phyloP scores from a whole-genome alignment of 1,140 invertebrate species.

The Hormaphis cornu region DNA sequence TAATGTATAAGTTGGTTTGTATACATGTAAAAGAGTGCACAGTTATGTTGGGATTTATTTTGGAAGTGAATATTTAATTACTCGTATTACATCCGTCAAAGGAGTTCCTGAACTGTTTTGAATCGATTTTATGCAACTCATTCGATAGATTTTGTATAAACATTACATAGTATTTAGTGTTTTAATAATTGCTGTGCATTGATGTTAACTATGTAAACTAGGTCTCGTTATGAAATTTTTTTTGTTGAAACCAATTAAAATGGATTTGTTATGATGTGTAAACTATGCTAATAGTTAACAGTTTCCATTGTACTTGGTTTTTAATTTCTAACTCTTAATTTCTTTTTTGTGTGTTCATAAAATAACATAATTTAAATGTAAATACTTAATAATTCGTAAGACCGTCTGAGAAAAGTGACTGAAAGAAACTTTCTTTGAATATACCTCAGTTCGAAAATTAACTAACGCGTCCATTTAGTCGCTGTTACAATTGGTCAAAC shows the following conservation, averaged over 20 bases:
- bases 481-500: conserved; percentile 3
- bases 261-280: neutral
- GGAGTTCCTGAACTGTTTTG: conserved; percentile 20
- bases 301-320: conserved; percentile 17
- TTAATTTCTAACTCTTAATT: conserved; percentile 2
- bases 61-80: conserved; percentile 2
- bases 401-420: conserved; percentile 21
- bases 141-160: conserved; percentile 1
- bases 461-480: neutral
- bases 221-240: conserved; percentile 24
- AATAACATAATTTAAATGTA: conserved; percentile 28
- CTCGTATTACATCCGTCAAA: conserved; percentile 1
- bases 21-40: conserved; percentile 14
- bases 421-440: conserved; percentile 13
- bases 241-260: conserved; percentile 11
- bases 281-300: conserved; percentile 6
- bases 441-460: conserved; percentile 27
- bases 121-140: conserved; percentile 10
- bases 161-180: conserved; percentile 3
- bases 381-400: conserved; percentile 29
- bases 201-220: conserved; percentile 30
- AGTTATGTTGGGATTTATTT: conserved; percentile 1
- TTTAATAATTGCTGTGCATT: neutral
- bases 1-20: conserved; percentile 5
- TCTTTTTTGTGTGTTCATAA: conserved; percentile 27